Base-by-base conservation (phyloP, 2,797 vertebrate genomes). In the Mycteria americana region DNA sequence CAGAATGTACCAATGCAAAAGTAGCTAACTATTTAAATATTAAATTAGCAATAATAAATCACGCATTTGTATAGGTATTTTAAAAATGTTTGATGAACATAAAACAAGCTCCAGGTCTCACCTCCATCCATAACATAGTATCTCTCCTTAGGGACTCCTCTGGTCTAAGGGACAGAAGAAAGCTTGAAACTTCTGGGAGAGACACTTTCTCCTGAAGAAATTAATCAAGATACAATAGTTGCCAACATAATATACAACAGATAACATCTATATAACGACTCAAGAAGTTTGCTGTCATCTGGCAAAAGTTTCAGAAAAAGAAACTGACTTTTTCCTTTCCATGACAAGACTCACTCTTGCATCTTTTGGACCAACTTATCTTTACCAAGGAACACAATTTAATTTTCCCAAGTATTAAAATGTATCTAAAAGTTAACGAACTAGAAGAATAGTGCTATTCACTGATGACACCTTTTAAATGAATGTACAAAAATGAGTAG, bases 81-180 rank as follows among this genome's bases (percentile, higher is more conserved):
- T 62, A 46, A 89, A 80, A 39, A 59, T 2, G 28, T 30, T 22
- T 74, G 6, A 68, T 15, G 46, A 94, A 56, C 12, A 51, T 25
- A 50, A 63, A 91, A 39, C 13, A 28, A 50, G 27, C 37, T 88
- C 86, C 60, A 56, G 25, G 41, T 86, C 97, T 98, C 96, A 99
- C 99, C 99, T 99, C 98, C 83, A 94, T 97, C 99, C 99, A 99
- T 23, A 99, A 94, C 15, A 74, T 37, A 2, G 99, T 99, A 37
- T 99, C 99, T 93, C 99, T 98, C 75, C 98, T 97, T 31, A 99
- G 97, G 7, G 99, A 99, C 88, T 99, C 99, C 6, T 99, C 99
- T 62, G 98, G 97, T 93, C 98, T 98, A 92, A 99, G 98, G 92
- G 98, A 98, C 73, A 97, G 88, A 93, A 99, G 98, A 92, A 99